These are phyloP conservation scores for Andrena chrysosceles DNA, from an alignment of 2,888 invertebrate genomes.

Conservation along the genomic window DNA sequence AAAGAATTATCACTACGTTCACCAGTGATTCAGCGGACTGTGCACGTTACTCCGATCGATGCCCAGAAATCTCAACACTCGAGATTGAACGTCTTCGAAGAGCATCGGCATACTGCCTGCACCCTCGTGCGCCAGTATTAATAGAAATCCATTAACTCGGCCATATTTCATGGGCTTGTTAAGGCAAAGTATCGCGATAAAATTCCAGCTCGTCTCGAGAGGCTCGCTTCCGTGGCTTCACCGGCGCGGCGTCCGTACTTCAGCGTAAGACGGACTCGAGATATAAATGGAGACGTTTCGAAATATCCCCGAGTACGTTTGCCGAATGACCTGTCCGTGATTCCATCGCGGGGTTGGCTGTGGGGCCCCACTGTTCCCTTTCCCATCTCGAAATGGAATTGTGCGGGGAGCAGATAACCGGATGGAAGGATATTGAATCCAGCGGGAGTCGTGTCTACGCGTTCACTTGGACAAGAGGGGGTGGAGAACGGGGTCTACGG, in stretches of 20 bases:
- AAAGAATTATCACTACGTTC: not conserved
- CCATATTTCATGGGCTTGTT: slow-evolving; percentile 56
- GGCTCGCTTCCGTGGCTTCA: slow-evolving; percentile 26
- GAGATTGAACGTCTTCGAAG: slow-evolving; percentile 9
- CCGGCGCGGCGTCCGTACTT: not conserved
- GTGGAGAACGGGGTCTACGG: not conserved
- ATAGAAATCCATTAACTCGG: slow-evolving; percentile 51
- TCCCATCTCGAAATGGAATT: slow-evolving; percentile 38
- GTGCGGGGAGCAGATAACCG: slow-evolving; percentile 40
- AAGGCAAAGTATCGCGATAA: slow-evolving; percentile 48
- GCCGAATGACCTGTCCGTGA: slow-evolving; percentile 31
- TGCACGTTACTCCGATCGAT: slow-evolving; percentile 1
- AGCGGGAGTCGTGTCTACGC: slow-evolving; percentile 47
- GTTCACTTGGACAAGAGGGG: slow-evolving; percentile 26
- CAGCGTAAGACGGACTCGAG: slow-evolving; percentile 1
- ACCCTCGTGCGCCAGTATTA: slow-evolving; percentile 37
- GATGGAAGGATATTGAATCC: slow-evolving; percentile 57
- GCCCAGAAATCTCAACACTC: slow-evolving; percentile 5
- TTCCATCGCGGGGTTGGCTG: not conserved
- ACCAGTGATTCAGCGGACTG: not conserved
- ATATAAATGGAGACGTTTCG: slow-evolving; percentile 33
- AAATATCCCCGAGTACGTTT: slow-evolving; percentile 31
- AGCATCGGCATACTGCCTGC: slow-evolving; percentile 7
- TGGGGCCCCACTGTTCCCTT: slow-evolving; percentile 5
- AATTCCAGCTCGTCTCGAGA: slow-evolving; percentile 36